Evolutionary conservation across 2,113 vertebrate species (phyloP).

Genomic region (Tragulus kanchil): DNA sequence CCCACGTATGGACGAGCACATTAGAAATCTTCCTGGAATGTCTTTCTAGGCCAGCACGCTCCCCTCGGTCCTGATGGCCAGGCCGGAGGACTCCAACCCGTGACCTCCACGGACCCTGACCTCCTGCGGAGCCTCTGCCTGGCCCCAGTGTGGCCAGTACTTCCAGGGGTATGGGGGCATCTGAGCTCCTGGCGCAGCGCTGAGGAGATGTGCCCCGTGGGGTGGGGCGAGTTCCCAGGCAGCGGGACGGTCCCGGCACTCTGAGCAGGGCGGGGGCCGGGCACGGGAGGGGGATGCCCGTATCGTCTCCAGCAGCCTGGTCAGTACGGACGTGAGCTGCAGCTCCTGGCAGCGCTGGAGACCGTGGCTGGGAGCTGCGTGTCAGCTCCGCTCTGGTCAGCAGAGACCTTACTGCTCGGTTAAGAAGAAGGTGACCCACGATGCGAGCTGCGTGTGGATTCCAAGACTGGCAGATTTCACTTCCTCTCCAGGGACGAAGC

Average conservation of each 20-base stretch:
- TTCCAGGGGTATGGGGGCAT: accelerated
- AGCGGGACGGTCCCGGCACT: background rate
- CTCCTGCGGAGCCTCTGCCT: background rate
- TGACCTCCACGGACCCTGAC: background rate
- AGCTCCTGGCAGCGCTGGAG: background rate
- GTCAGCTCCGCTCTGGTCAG: background rate
- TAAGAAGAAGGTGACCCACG: background rate
- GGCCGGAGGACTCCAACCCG: background rate
- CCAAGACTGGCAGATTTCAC: background rate
- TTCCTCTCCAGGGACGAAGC: background rate
- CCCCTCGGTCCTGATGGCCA: background rate
- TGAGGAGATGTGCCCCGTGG: accelerated
- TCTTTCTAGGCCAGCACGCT: background rate
- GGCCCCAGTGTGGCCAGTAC: background rate
- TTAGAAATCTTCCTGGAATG: background rate
- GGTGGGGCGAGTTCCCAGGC: accelerated
- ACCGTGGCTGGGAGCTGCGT: accelerated
- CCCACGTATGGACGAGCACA: accelerated
- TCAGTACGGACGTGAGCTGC: background rate
- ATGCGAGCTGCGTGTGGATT: accelerated
- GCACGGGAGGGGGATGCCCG: accelerated
- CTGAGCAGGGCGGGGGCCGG: background rate
- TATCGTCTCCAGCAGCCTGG: too few species aligned
- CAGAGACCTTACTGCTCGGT: background rate
- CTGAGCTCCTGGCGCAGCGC: background rate